phyloP scores from a whole-genome alignment of 2,113 vertebrate species.

The Otus sunia region DNA sequence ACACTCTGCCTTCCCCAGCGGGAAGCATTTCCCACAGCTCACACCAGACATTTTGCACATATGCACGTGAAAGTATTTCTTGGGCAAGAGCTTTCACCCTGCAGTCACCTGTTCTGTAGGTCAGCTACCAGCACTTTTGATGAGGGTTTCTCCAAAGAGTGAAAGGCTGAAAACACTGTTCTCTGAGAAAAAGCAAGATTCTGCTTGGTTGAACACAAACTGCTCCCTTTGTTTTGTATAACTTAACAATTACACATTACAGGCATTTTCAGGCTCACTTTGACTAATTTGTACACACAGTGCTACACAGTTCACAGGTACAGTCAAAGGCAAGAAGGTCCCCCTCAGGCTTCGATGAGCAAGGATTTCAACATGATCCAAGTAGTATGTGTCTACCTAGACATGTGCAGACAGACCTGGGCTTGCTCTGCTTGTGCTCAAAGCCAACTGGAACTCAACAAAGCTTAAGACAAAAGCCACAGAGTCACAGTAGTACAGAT shows the following conservation, averaged over 20 bases:
- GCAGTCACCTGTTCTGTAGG: background rate
- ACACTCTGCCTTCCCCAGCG: accelerated
- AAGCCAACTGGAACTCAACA: background rate
- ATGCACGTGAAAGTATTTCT: background rate
- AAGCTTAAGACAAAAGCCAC: constrained; percentile 35
- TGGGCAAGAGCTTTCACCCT: background rate
- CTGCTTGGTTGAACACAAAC: constrained; percentile 7
- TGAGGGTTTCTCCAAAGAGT: background rate
- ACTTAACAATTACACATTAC: background rate
- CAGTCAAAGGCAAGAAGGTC: background rate
- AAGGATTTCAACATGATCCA: background rate
- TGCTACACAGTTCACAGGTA: background rate
- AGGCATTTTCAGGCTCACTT: background rate
- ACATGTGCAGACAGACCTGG: constrained; percentile 7
- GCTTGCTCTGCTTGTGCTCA: background rate
- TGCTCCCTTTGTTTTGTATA: background rate
- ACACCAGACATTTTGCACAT: background rate
- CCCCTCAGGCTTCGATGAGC: background rate
- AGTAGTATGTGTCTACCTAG: background rate
- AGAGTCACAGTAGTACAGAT: background rate
- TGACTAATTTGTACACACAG: background rate
- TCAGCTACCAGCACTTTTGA: background rate
- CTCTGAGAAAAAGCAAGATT: background rate
- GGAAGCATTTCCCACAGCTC: background rate
- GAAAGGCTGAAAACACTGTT: background rate